These are phyloP conservation scores for Botia almorhae DNA, from an alignment of 2,797 vertebrate genomes.

Conservation along the genomic window DNA sequence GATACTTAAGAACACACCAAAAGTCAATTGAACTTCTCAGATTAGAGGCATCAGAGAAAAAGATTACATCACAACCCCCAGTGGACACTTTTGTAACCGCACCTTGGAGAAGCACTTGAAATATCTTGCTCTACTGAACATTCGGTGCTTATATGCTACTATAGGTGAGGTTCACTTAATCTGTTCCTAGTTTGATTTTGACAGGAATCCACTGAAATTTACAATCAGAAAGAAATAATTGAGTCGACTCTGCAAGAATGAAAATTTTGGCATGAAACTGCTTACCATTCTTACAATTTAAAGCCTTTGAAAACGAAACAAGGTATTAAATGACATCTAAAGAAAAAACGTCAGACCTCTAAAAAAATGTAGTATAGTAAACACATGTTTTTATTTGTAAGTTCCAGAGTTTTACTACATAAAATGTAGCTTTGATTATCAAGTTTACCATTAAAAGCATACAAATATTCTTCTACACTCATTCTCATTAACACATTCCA, in stretches of 20 bases:
- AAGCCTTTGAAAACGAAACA: conserved; percentile 6
- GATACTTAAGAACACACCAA: conserved; percentile 55
- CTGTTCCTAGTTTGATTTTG: conserved; percentile 16
- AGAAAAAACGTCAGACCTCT: conserved; percentile 17
- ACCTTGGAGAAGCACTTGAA: conserved; percentile 40
- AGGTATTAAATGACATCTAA: conserved; percentile 15
- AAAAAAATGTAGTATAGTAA: conserved; percentile 38
- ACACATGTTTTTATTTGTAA: conserved; percentile 50
- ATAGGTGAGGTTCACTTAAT: conserved; percentile 7
- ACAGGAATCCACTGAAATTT: conserved; percentile 10
- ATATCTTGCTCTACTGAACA: conserved; percentile 24
- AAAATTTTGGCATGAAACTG: neutral
- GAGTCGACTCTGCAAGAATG: conserved; percentile 16
- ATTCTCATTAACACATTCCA: conserved; percentile 47
- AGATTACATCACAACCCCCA: conserved; percentile 51
- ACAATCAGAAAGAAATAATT: neutral
- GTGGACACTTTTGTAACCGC: conserved; percentile 39
- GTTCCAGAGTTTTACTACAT: conserved; percentile 54
- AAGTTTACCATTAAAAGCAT: conserved; percentile 53
- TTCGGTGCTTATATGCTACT: conserved; percentile 19
- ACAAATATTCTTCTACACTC: conserved; percentile 48
- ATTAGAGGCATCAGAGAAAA: conserved; percentile 45
- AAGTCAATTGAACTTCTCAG: conserved; percentile 36
- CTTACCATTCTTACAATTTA: conserved; percentile 2
- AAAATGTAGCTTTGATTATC: conserved; percentile 53